Conservation (phyloP, 2,113 vertebrate genomes). For the Herpailurus yagouaroundi region DNA sequence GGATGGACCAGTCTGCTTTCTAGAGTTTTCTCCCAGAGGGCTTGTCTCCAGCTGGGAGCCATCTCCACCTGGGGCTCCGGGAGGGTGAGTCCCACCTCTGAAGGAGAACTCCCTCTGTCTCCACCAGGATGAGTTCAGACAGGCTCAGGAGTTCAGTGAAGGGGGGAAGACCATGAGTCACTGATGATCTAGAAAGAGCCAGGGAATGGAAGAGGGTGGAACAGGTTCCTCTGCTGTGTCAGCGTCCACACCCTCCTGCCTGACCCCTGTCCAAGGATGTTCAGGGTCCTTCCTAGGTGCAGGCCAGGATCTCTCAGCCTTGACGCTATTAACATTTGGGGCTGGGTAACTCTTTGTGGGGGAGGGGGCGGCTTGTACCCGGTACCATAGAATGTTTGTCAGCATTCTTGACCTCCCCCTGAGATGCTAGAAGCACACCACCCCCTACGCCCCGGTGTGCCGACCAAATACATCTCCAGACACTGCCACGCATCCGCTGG, state of each 20-base stretch:
- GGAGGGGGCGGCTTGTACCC: neutral
- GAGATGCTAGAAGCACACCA: neutral
- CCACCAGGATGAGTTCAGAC: neutral
- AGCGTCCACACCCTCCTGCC: neutral
- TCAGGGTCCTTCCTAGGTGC: neutral
- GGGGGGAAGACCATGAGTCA: constrained; percentile 7
- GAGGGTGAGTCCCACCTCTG: neutral
- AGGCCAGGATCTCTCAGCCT: neutral
- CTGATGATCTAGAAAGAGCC: neutral
- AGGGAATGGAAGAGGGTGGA: too few relatives aligned
- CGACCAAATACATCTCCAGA: neutral
- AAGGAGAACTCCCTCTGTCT: neutral
- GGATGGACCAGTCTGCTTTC: neutral
- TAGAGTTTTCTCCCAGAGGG: neutral
- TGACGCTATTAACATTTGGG: neutral
- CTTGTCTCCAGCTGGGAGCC: neutral
- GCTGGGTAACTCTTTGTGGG: neutral
- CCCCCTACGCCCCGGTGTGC: too few relatives aligned
- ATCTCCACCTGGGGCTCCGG: neutral
- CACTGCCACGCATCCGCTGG: too few relatives aligned
- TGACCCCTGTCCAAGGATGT: neutral
- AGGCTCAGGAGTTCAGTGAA: neutral
- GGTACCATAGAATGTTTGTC: neutral
- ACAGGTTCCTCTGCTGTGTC: neutral
- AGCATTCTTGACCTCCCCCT: neutral